Evolutionary conservation across 2,113 vertebrate species (phyloP).

Genomic region (Cyprinodon variegatus): DNA sequence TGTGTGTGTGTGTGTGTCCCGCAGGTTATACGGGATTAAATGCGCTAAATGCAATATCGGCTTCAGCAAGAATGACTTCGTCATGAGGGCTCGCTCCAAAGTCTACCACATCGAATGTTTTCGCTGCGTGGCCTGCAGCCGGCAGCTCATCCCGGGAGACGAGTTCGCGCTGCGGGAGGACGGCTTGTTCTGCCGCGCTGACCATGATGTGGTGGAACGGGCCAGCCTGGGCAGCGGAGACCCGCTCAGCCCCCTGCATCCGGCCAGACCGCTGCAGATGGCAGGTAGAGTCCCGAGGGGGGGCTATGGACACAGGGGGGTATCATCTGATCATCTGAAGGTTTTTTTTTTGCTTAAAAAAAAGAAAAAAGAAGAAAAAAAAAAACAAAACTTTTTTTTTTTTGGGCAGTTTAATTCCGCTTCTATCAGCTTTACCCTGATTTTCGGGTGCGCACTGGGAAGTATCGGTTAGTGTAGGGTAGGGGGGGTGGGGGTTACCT

Average conservation of each 20-base stretch:
- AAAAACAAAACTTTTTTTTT: background rate
- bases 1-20: background rate
- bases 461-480: too few relatives aligned
- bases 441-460: too few relatives aligned
- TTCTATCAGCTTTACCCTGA: too few relatives aligned
- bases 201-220: conserved; percentile 96
- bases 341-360: background rate
- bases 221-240: conserved; percentile 89
- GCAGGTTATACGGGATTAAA: conserved; percentile 97
- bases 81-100: conserved; percentile 96
- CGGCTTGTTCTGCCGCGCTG: conserved; percentile 95
- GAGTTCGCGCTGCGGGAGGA: conserved; percentile 96
- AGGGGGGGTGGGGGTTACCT: background rate
- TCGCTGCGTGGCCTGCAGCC: conserved; percentile 97
- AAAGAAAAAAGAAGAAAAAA: background rate
- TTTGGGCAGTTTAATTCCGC: too few relatives aligned
- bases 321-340: background rate
- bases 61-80: conserved; percentile 99
- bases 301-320: background rate
- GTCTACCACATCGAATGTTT: conserved; percentile 99
- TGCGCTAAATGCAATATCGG: conserved; percentile 98
- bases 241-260: conserved; percentile 92
- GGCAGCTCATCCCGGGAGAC: conserved; percentile 97
- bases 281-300: conserved; percentile 85
- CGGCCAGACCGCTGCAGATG: conserved; percentile 94